These are phyloP conservation scores for Pseudomyrmex gracilis DNA, from an alignment of 1,140 invertebrate genomes.

Conservation along the genomic window DNA sequence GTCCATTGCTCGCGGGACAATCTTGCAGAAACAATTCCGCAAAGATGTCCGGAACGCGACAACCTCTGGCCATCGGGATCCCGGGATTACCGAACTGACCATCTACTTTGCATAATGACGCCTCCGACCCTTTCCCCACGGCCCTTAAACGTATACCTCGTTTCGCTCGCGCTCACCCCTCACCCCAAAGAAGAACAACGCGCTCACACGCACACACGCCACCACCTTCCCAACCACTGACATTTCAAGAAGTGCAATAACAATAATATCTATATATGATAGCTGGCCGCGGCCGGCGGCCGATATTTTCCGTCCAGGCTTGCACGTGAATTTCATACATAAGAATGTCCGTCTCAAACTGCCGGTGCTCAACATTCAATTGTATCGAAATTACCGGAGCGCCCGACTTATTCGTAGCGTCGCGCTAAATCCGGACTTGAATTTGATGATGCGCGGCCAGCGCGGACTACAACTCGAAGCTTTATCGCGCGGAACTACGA, in stretches of 20 bases:
- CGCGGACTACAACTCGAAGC: not conserved
- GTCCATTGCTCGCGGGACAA: slow-evolving; percentile 66
- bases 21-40: slow-evolving; percentile 77
- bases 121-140: slow-evolving; percentile 37
- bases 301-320: slow-evolving; percentile 49
- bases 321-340: slow-evolving; percentile 80
- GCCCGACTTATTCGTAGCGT: not conserved
- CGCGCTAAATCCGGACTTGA: slow-evolving; percentile 30
- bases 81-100: slow-evolving; percentile 83
- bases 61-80: slow-evolving; percentile 73
- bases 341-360: slow-evolving; percentile 66
- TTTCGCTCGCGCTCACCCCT: slow-evolving; percentile 41
- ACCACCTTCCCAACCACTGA: slow-evolving; percentile 35
- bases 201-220: slow-evolving; percentile 36
- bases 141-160: slow-evolving; percentile 12
- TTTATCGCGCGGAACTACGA: not conserved
- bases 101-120: slow-evolving; percentile 85
- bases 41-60: slow-evolving; percentile 83
- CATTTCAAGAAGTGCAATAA: slow-evolving; percentile 72
- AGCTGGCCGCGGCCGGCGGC: slow-evolving; percentile 27
- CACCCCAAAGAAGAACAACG: slow-evolving; percentile 21
- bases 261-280: slow-evolving; percentile 74
- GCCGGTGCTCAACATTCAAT: slow-evolving; percentile 80
- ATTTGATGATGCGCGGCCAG: slow-evolving; percentile 38
- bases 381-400: slow-evolving; percentile 69